phyloP scores from a whole-genome alignment of 2,113 vertebrate species.

The Pomatorhinus ruficollis region DNA sequence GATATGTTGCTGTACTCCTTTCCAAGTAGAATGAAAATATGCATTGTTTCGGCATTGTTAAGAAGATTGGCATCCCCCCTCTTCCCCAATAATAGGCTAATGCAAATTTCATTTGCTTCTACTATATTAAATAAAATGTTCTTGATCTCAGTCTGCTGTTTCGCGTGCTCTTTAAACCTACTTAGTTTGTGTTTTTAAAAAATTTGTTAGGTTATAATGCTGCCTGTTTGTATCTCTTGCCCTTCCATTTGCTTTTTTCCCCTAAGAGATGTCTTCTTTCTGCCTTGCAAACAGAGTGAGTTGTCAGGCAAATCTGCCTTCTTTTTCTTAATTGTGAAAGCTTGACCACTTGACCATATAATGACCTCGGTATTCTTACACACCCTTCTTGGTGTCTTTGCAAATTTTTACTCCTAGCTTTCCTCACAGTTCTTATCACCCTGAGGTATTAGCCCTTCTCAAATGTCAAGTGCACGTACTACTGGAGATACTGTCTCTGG shows the following conservation, averaged over 20 bases:
- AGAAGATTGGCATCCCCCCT: neutral
- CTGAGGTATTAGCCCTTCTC: neutral
- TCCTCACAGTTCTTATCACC: neutral
- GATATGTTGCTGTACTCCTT: neutral
- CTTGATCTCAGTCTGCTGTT: neutral
- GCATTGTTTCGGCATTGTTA: neutral
- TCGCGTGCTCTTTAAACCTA: neutral
- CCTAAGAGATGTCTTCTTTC: neutral
- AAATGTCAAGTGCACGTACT: neutral
- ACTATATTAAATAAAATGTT: neutral
- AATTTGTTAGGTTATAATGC: neutral
- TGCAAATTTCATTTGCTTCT: neutral
- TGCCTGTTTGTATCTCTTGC: neutral
- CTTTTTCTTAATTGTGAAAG: neutral
- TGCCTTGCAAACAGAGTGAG: neutral
- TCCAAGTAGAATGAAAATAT: neutral
- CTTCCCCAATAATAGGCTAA: neutral
- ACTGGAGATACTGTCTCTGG: neutral
- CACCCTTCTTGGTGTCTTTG: neutral
- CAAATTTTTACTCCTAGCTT: slow-evolving; percentile 9
- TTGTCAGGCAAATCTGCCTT: neutral
- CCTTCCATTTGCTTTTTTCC: neutral
- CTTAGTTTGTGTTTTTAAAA: neutral
- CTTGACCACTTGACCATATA: neutral
- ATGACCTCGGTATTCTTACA: neutral